Evolutionary conservation across 2,888 invertebrate species (phyloP), one percentile per base, ranked within the genome.

Genomic region (Oasisia sp.): DNA sequence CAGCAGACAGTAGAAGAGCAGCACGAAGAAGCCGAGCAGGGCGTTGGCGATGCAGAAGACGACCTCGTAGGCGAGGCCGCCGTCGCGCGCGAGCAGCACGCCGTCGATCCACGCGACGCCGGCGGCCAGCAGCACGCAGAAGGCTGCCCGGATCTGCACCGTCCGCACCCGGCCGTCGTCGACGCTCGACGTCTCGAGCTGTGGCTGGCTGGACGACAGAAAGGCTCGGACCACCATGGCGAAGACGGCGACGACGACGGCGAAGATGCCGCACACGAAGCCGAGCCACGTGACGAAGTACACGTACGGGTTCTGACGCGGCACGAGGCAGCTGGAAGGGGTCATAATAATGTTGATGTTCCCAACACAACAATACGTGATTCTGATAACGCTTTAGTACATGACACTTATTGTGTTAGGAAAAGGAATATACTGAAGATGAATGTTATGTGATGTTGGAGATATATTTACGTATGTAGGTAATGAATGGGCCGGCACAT

Each of bases 71-170:
- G 94, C 95, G 12, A 95, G 91, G 92, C 94, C 94, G 32, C 95
- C 95, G 89, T 95, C 95, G 74, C 94, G 94, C 74, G 95, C 94
- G 91, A 95, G 96, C 45, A 95, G 94, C 14, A 95, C 95, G 8
- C 95, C 96, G 91, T 95, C 95, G 27, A 95, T 94, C 96, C 96
- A 96, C 32, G 96, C 95, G 93, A 95, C 94, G 0, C 95, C 95
- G 3, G 95, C 94, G 32, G 95, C 92, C 27, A 95, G 94, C 94
- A 95, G 95, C 27, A 96, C 95, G 7, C 95, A 94, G 93, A 95
- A 95, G 27, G 95, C 95, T 0, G 95, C 95, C 8, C 95, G 94
- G 8, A 96, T 94, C 93, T 96, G 95, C 12, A 92, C 90, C 12
- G 91, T 90, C 19, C 93, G 93, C 45, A 94, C 92, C 14, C 92